Evolutionary conservation across 2,797 vertebrate genomes (phyloP).

Genomic region (Atherinosoma microstoma): DNA sequence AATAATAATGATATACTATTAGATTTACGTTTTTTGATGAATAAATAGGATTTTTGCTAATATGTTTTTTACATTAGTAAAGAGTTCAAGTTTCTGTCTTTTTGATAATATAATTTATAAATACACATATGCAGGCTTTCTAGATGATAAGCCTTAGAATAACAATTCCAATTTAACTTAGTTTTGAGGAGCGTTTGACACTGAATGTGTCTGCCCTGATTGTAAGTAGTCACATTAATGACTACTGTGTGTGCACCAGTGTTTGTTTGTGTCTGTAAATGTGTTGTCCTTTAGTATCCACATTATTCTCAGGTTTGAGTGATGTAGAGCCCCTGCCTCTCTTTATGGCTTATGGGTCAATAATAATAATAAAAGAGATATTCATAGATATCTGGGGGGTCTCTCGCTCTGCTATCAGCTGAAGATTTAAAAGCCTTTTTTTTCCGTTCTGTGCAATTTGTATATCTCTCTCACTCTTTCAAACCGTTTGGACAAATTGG

Average conservation of each 20-base stretch:
- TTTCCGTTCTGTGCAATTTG: slow-evolving; percentile 22
- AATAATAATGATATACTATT: not conserved
- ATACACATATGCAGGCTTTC: too few species aligned
- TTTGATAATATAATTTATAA: too few species aligned
- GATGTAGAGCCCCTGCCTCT: slow-evolving; percentile 68
- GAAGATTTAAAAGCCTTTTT: slow-evolving; percentile 67
- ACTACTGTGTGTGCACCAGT: slow-evolving; percentile 14
- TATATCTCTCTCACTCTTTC: slow-evolving; percentile 66
- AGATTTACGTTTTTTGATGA: not conserved
- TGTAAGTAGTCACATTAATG: slow-evolving; percentile 9
- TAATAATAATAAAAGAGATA: slow-evolving; percentile 84
- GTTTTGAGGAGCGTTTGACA: not conserved
- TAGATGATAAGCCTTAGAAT: not conserved
- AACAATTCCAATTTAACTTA: not conserved
- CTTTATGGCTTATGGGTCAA: slow-evolving; percentile 79
- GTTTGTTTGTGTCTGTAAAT: slow-evolving; percentile 27
- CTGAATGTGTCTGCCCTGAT: not conserved
- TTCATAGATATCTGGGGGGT: slow-evolving; percentile 74
- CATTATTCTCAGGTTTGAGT: slow-evolving; percentile 67
- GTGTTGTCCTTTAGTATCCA: slow-evolving; percentile 55
- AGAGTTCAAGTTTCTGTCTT: not conserved
- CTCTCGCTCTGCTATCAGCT: slow-evolving; percentile 55
- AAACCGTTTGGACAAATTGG: slow-evolving; percentile 68
- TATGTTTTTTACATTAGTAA: not conserved
- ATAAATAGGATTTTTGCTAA: not conserved